Evolutionary conservation across 2,797 vertebrate species (phyloP).

Genomic region (Propithecus deckenii): DNA sequence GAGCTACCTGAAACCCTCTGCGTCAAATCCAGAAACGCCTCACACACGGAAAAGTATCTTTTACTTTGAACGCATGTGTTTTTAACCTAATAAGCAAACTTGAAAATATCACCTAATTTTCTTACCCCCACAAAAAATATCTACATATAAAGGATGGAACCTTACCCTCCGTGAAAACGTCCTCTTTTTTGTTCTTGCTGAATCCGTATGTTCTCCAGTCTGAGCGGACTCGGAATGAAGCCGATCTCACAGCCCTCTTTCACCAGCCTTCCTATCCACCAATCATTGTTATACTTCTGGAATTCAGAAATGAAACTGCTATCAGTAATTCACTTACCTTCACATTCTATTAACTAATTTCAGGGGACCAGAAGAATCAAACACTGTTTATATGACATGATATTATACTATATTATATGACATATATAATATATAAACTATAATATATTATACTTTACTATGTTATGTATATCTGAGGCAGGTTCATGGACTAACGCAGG

Average conservation of each 20-base stretch:
- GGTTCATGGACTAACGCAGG: not conserved
- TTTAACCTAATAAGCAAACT: not conserved
- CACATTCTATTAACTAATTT: constrained; percentile 39
- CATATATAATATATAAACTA: not conserved
- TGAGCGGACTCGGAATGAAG: constrained; percentile 97
- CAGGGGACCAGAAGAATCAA: not conserved
- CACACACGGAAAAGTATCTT: not conserved
- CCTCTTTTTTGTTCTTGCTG: constrained; percentile 97
- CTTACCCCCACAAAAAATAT: not conserved
- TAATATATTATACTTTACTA: not conserved
- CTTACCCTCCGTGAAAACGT: constrained; percentile 95
- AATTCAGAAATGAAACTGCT: constrained; percentile 69
- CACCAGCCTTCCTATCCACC: constrained; percentile 98
- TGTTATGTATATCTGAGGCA: not conserved
- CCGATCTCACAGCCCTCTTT: constrained; percentile 99
- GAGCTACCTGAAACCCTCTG: not conserved
- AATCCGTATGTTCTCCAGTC: constrained; percentile 95
- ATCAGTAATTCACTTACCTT: constrained; percentile 54
- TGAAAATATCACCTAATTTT: not conserved
- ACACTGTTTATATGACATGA: no score
- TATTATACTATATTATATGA: not conserved
- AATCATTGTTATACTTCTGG: constrained; percentile 98
- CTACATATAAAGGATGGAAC: not conserved
- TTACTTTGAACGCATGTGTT: not conserved
- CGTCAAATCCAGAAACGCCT: not conserved